Evolutionary conservation across 2,113 vertebrate genomes (phyloP).

Genomic region (Mus musculus): GRCm39 chr9:82367501-82368000

Average conservation of each 20-base stretch:
- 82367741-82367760: constrained; percentile 8
- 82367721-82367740: background rate
- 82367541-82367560: background rate
- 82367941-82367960: background rate
- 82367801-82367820: constrained; percentile 34
- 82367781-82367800: background rate
- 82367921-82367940: background rate
- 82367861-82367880: background rate
- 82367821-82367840: background rate
- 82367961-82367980: background rate
- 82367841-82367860: background rate
- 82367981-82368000: background rate
- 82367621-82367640: background rate
- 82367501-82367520: constrained; percentile 9
- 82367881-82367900: background rate
- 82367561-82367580: background rate
- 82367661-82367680: background rate
- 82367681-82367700: background rate
- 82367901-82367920: background rate
- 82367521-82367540: background rate
- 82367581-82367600: background rate
- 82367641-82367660: background rate
- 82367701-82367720: background rate
- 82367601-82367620: background rate
- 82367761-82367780: background rate